phyloP scores from a whole-genome alignment of 2,113 vertebrate genomes.

The Rhinolophus sinicus region DNA sequence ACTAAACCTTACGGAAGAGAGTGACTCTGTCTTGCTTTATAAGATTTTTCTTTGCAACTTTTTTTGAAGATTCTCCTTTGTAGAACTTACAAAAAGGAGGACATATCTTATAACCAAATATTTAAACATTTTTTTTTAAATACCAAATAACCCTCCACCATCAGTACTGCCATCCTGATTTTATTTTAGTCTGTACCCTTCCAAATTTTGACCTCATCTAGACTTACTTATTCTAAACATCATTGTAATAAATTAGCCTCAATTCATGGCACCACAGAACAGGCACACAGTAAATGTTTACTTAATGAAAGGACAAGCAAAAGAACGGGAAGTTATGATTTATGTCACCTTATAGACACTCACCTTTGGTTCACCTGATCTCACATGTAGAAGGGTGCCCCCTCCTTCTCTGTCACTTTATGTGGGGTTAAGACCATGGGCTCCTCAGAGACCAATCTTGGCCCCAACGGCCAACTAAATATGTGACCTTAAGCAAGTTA shows the following conservation, averaged over 20 bases:
- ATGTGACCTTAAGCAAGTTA: neutral
- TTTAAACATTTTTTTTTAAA: slow-evolving; percentile 12
- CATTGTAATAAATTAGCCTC: neutral
- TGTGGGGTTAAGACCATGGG: neutral
- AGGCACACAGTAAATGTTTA: neutral
- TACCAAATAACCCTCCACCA: neutral
- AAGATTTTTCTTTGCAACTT: neutral
- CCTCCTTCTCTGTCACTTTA: neutral
- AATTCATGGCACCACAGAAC: neutral
- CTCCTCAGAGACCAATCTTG: neutral
- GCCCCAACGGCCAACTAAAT: neutral
- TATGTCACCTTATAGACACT: neutral
- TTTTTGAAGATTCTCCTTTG: neutral
- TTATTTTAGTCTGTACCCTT: neutral
- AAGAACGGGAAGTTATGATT: neutral
- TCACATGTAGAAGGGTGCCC: neutral
- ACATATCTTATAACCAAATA: neutral
- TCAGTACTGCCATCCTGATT: neutral
- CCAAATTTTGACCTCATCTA: neutral
- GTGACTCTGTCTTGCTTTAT: neutral
- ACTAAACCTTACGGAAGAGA: neutral
- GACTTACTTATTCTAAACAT: neutral
- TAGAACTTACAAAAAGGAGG: neutral
- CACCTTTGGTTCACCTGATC: neutral
- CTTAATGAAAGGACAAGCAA: neutral